phyloP scores from a whole-genome alignment of 2,888 invertebrate genomes.

The Drosophila cracens region DNA sequence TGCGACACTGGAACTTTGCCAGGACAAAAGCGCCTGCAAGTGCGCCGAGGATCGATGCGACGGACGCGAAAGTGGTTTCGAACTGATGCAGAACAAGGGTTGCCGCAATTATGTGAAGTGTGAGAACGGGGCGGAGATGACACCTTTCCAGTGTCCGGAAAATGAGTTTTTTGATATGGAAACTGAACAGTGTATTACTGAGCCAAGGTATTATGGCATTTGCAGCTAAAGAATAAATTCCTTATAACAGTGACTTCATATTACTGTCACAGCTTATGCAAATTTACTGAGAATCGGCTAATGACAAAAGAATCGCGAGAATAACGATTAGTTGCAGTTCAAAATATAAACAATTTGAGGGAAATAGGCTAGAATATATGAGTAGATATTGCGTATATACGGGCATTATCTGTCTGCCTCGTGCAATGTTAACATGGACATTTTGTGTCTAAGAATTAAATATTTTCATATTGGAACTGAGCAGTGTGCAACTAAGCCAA shows the following conservation, averaged over 20 bases:
- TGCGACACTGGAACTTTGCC: conserved; percentile 52
- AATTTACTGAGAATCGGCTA: neutral
- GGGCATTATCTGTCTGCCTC: no score
- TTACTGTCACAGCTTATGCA: neutral
- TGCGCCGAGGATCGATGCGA: conserved; percentile 74
- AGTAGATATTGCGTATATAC: neutral
- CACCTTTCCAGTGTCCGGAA: conserved; percentile 34
- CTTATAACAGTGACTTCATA: neutral
- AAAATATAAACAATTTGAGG: neutral
- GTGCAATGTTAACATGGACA: no score
- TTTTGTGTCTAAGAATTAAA: no score
- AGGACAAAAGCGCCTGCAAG: conserved; percentile 35
- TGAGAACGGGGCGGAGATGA: conserved; percentile 31
- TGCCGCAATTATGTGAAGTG: conserved; percentile 68
- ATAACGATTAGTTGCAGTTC: neutral
- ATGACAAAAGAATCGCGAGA: neutral
- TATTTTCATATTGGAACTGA: no score
- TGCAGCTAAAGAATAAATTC: conserved; percentile 25
- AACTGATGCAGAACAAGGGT: conserved; percentile 50
- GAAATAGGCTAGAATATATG: neutral
- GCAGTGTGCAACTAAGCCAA: no score
- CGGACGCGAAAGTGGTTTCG: conserved; percentile 47
- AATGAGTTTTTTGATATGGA: conserved; percentile 54
- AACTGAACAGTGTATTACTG: conserved; percentile 34
- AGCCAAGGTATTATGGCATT: conserved; percentile 20